Conservation (phyloP, 2,797 vertebrate genomes). For the Falco cherrug region DNA sequence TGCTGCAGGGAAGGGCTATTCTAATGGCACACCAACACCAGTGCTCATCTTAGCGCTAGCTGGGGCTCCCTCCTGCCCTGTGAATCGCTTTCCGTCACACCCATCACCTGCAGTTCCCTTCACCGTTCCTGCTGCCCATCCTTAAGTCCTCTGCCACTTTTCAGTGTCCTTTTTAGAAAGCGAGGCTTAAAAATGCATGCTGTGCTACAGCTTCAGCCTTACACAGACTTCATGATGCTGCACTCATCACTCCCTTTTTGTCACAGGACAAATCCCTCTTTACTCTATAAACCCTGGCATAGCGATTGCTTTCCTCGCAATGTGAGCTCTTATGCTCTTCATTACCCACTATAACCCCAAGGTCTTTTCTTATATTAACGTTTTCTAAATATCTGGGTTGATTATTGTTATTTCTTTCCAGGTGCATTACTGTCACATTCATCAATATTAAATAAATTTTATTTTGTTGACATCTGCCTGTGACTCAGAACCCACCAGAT, state of each 20-base stretch:
- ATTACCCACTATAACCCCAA: neutral
- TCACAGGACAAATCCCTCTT: neutral
- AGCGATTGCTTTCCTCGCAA: neutral
- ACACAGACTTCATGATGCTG: neutral
- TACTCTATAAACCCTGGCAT: neutral
- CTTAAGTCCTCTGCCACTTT: neutral
- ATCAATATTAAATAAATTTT: conserved; percentile 42
- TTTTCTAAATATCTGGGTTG: conserved; percentile 25
- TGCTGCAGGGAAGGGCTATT: neutral
- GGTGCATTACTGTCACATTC: neutral
- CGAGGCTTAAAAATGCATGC: neutral
- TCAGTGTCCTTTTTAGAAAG: neutral
- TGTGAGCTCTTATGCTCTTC: neutral
- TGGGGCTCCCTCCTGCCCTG: neutral
- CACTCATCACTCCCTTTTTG: neutral
- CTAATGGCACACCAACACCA: neutral
- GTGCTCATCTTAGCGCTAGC: fast-evolving
- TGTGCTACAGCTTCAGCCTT: neutral
- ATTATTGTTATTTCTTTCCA: conserved; percentile 17
- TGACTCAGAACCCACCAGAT: neutral
- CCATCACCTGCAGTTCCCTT: neutral
- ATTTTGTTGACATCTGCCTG: neutral
- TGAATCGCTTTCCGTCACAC: neutral
- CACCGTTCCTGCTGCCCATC: neutral
- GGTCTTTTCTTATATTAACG: conserved; percentile 3